phyloP scores from a whole-genome alignment of 1,140 invertebrate genomes.

The Cylas formicarius region DNA sequence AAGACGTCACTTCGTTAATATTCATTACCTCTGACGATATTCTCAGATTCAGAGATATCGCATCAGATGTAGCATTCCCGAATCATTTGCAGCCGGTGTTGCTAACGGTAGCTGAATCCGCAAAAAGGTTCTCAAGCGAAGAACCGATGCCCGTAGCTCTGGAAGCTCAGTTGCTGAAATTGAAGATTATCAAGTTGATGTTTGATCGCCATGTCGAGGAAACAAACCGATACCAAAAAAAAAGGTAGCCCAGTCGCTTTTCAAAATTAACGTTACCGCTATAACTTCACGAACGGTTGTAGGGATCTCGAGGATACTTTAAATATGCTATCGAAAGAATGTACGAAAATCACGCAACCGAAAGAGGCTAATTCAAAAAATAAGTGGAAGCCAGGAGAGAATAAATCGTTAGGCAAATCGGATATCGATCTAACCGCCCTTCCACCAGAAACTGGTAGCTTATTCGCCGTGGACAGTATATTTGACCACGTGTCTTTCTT shows the following conservation, averaged over 20 bases:
- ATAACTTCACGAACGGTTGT: too few species aligned
- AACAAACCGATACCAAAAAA: constrained; percentile 11
- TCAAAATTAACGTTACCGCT: too few species aligned
- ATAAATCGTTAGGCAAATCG: constrained; percentile 10
- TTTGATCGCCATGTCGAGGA: constrained; percentile 12
- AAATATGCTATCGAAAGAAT: constrained; percentile 13
- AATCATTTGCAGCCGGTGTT: constrained; percentile 8
- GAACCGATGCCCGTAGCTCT: background rate
- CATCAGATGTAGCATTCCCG: constrained; percentile 9
- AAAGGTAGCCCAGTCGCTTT: too few species aligned
- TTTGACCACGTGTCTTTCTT: constrained; percentile 21
- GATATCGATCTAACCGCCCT: constrained; percentile 5
- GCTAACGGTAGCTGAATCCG: constrained; percentile 8
- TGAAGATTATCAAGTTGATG: constrained; percentile 23
- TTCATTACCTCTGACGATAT: constrained; percentile 21
- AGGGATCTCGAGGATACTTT: constrained; percentile 12
- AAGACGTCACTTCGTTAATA: constrained; percentile 17
- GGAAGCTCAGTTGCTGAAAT: constrained; percentile 16
- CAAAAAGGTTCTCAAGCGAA: background rate
- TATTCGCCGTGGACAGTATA: constrained; percentile 21
- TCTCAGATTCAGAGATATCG: constrained; percentile 7
- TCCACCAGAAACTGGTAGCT: constrained; percentile 7
- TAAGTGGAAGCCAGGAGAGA: constrained; percentile 5
- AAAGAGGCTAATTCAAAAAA: constrained; percentile 4
- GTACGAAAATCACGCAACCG: constrained; percentile 7